phyloP scores from a whole-genome alignment of 2,113 vertebrate genomes.

The Thunnus maccoyii region DNA sequence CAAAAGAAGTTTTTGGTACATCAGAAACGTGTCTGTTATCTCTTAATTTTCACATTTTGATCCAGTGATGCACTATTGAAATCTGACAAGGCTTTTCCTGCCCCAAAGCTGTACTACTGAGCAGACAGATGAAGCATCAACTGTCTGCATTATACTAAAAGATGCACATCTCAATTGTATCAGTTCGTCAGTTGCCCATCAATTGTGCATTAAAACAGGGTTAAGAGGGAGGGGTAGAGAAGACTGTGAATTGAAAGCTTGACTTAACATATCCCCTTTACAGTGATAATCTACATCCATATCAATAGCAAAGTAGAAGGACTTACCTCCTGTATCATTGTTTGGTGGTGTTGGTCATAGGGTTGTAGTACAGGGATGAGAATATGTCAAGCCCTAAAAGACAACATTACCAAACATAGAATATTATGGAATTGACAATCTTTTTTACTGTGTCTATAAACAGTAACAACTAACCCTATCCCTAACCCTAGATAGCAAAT shows the following conservation, averaged over 20 bases:
- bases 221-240: too few relatives aligned
- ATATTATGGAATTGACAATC: background rate
- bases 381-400: too few relatives aligned
- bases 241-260: too few relatives aligned
- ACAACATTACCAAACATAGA: background rate
- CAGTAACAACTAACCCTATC: too few relatives aligned
- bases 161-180: background rate
- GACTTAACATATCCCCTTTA: too few relatives aligned
- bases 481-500: background rate
- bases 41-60: conserved; percentile 4
- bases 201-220: background rate
- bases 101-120: background rate
- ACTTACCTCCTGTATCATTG: too few relatives aligned
- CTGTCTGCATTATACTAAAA: background rate
- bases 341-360: too few relatives aligned
- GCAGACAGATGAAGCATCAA: background rate
- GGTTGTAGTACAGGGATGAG: too few relatives aligned
- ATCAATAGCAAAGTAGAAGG: too few relatives aligned
- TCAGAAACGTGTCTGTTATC: background rate
- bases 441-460: background rate
- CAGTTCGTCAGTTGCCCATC: background rate
- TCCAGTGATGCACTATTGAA: background rate
- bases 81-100: conserved; percentile 10
- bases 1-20: background rate
- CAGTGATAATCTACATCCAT: too few relatives aligned